Conservation (phyloP, 1,140 invertebrate species). For the Gerris buenoi region DNA sequence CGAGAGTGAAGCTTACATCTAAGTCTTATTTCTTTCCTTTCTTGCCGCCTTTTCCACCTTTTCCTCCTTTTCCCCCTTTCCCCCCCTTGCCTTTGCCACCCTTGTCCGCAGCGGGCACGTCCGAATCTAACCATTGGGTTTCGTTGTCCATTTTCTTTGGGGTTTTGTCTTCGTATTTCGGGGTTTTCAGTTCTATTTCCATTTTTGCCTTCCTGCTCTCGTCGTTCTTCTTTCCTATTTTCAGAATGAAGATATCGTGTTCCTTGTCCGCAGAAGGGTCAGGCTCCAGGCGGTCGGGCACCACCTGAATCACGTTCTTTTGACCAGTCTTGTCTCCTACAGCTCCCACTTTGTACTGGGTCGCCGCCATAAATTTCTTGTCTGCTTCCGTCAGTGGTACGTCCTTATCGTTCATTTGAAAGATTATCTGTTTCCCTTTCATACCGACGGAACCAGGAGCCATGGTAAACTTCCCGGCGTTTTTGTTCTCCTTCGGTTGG, state of each 20-base stretch:
- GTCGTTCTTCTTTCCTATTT: conserved; percentile 8
- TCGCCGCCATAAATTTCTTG: neutral
- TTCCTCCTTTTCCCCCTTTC: conserved; percentile 2
- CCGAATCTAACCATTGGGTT: neutral
- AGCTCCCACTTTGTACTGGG: neutral
- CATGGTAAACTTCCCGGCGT: neutral
- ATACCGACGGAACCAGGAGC: conserved; percentile 3
- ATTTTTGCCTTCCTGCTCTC: neutral
- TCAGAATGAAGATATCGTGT: conserved; percentile 4
- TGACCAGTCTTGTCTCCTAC: neutral
- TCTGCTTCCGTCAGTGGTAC: neutral
- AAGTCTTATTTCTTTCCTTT: neutral
- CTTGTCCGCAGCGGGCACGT: neutral
- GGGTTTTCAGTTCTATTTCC: conserved; percentile 6
- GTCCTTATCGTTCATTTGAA: conserved; percentile 4
- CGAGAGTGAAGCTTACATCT: too few species aligned
- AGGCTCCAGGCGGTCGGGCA: neutral
- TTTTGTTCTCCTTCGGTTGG: neutral
- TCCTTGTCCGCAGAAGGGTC: neutral
- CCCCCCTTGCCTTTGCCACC: neutral
- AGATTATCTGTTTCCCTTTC: conserved; percentile 6
- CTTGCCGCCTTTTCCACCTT: neutral
- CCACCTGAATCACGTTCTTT: neutral
- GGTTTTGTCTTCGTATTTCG: conserved; percentile 2
- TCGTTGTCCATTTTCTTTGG: neutral